Percentiles rank a stretch among this genome's conserved stretches.
phyloP scores from a whole-genome alignment of 1,140 invertebrate species.

The Cydia fagiglandana region DNA sequence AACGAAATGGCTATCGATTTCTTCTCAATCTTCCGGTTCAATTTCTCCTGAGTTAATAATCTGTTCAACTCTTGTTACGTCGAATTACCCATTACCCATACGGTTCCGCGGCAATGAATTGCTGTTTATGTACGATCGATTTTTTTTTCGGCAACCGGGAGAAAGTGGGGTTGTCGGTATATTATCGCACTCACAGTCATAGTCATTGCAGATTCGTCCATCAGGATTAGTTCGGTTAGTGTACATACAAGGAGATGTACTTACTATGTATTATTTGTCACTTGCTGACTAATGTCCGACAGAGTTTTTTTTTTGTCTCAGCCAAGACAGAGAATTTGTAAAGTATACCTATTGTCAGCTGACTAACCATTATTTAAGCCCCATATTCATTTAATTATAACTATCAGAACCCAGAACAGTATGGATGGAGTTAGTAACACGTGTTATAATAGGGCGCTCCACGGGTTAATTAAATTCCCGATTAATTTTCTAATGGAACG shows the following conservation, averaged over 20 bases:
- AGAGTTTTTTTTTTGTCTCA: too few relatives aligned
- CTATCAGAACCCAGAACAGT: too few relatives aligned
- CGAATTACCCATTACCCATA: slow-evolving; percentile 40
- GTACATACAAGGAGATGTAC: not conserved
- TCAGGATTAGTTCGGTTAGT: slow-evolving; percentile 37
- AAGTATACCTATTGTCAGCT: too few relatives aligned
- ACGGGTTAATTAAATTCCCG: not conserved
- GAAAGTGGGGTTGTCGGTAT: slow-evolving; percentile 60
- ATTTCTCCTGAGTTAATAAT: slow-evolving; percentile 55
- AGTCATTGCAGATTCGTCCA: slow-evolving; percentile 49
- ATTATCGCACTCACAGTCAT: slow-evolving; percentile 40
- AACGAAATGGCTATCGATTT: slow-evolving; percentile 50
- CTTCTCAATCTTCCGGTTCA: slow-evolving; percentile 58
- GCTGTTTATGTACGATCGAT: slow-evolving; percentile 50
- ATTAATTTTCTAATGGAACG: slow-evolving; percentile 19
- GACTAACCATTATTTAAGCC: too few relatives aligned
- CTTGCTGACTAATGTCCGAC: not conserved
- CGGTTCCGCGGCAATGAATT: slow-evolving; percentile 49
- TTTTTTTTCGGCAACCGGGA: slow-evolving; percentile 52
- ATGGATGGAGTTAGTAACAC: too few relatives aligned
- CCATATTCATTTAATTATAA: too few relatives aligned
- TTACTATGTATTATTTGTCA: not conserved
- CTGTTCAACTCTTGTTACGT: slow-evolving; percentile 40
- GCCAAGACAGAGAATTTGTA: too few relatives aligned
- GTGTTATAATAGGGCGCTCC: too few relatives aligned